Conservation (phyloP, 2,113 vertebrate genomes). For the Serranochromis macrocephalus region DNA sequence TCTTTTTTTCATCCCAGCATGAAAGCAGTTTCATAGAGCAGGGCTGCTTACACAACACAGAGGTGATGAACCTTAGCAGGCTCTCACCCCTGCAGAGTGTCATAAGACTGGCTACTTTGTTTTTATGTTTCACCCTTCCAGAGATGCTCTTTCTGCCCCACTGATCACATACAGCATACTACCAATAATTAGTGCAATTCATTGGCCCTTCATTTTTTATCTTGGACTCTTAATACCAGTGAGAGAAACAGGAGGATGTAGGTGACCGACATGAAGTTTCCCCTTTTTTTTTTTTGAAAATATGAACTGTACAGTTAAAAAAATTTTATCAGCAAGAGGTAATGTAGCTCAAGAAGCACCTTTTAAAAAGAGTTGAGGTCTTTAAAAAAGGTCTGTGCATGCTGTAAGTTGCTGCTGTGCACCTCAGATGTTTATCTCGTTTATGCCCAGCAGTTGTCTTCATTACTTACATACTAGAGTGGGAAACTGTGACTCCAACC, state of each 20-base stretch:
- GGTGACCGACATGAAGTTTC: background rate
- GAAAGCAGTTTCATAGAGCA: conserved; percentile 56
- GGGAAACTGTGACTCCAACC: background rate
- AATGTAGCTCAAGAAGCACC: background rate
- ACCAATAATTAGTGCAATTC: conserved; percentile 68
- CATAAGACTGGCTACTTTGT: conserved; percentile 72
- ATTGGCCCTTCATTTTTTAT: conserved; percentile 44
- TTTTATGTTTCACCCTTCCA: conserved; percentile 62
- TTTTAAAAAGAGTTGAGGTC: background rate
- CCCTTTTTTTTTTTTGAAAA: background rate
- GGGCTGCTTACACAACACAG: conserved; percentile 65
- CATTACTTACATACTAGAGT: background rate
- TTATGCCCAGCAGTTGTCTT: background rate
- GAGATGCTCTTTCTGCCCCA: conserved; percentile 71
- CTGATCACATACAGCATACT: conserved; percentile 61
- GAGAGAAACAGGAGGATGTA: background rate
- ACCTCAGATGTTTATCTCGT: background rate
- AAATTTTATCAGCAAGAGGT: fast-evolving
- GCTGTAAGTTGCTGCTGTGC: background rate
- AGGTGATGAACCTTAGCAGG: conserved; percentile 66
- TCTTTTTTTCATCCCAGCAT: conserved; percentile 7
- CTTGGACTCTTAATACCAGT: background rate
- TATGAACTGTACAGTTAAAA: background rate
- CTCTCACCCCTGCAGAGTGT: conserved; percentile 67
- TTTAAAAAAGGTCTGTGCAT: background rate